Percentiles rank a stretch among this genome's conserved stretches.
These are phyloP conservation scores for Phodopus roborovskii DNA, from an alignment of 2,113 vertebrate species.

Conservation along the genomic window DNA sequence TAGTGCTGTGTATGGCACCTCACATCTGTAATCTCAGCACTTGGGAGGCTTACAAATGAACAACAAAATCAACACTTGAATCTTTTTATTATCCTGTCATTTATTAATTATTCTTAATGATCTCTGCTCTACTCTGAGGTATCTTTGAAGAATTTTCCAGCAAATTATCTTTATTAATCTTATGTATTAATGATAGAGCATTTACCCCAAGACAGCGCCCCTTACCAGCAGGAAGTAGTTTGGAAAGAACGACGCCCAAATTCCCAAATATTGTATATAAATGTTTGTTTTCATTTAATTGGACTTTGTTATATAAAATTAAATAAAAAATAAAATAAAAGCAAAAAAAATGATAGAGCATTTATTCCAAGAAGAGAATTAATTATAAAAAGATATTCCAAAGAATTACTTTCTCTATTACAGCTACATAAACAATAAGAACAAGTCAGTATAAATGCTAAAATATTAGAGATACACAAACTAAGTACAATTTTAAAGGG, in stretches of 20 bases:
- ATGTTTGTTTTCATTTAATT: too few relatives aligned
- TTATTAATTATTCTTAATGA: not conserved
- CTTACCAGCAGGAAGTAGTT: too few relatives aligned
- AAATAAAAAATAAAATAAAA: too few relatives aligned
- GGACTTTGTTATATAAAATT: too few relatives aligned
- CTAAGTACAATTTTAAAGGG: conserved; percentile 45
- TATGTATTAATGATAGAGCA: conserved; percentile 15
- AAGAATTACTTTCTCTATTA: conserved; percentile 40
- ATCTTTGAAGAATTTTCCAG: not conserved
- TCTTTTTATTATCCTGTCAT: not conserved
- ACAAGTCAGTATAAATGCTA: conserved; percentile 30
- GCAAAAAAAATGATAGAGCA: conserved; percentile 39
- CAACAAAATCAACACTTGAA: not conserved
- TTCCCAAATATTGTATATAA: too few relatives aligned
- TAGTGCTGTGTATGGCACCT: not conserved
- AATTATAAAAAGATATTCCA: conserved; percentile 30
- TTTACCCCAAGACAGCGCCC: conserved; percentile 29
- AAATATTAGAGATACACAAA: conserved; percentile 41
- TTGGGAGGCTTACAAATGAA: not conserved
- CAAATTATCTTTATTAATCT: not conserved
- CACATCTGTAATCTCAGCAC: not conserved
- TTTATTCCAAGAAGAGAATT: conserved; percentile 48
- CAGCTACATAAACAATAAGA: conserved; percentile 16
- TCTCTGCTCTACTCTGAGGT: not conserved
- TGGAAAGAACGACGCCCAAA: too few relatives aligned